Base-by-base conservation (phyloP, 1,140 invertebrate species). In the Drosophila jambulina region DNA sequence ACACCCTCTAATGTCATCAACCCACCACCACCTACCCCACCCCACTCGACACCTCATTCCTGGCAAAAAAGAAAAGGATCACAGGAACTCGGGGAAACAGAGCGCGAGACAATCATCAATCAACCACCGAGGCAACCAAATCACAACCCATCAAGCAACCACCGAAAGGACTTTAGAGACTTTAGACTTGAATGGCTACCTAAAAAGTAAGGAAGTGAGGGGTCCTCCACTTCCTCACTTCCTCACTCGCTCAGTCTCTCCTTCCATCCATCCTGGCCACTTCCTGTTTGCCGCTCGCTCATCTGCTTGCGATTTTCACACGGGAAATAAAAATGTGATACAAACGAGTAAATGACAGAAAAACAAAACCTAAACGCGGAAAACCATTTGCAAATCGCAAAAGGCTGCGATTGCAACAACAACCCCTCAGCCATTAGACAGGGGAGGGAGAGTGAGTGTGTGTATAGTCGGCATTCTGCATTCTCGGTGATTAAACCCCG, bases 281-380 rank as follows among this genome's bases (percentile, higher is more conserved):
- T 85, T 87, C 79, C 82, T 86, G 82, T 79, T 75, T 77, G 19
- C 49, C 36, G 53, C 21, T 56, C 53, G 53, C 53, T 56, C 68
- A 60, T 36, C 69, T 60, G 70, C 79, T 75, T 87, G 84, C 80
- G 45, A 86, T 87, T 87, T 88, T 88, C 85, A 88, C 85, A 88
- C 85, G 85, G 85, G 85, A 88, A 88, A 88, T 85, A 88, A 88
- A 90, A 85, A 88, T 87, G 85, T 78, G 84, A 80, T 88, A 88
- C 84, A 90, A 79, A 90, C 75, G 59, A 75, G 46, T 59, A 87
- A 80, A 70, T 65, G 76, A 78, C 76, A 74, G 83, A 88, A 87
- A 83, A 87, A 87, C 83, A 83, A 90, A 88, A 90, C 85, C 78
- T 78, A 90, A 90, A 88, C 85, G 84, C 85, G 84, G 84, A 88